These are phyloP conservation scores for Chaetorhynchus papuensis DNA, from an alignment of 2,113 vertebrate genomes.

Conservation along the genomic window DNA sequence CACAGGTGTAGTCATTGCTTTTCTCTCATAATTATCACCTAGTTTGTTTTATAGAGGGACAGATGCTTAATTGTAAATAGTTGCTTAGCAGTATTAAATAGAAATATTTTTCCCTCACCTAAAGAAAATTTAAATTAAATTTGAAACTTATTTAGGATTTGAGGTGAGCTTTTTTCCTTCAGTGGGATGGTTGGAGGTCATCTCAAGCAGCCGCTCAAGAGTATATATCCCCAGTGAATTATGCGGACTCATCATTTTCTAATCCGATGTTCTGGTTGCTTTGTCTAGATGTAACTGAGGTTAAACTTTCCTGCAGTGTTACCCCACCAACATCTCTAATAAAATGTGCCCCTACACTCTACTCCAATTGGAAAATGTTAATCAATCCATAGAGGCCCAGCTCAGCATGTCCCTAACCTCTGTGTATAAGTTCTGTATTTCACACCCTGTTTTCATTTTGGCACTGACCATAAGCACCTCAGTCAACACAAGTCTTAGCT, in stretches of 20 bases:
- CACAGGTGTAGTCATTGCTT: background rate
- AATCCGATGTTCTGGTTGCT: background rate
- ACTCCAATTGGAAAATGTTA: background rate
- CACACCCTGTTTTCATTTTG: background rate
- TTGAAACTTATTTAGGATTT: background rate
- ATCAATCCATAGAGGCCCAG: background rate
- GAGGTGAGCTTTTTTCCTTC: background rate
- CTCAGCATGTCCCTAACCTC: background rate
- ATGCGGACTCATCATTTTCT: background rate
- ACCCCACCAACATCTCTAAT: background rate
- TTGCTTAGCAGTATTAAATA: background rate
- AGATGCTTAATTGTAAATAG: background rate
- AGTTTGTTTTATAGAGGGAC: background rate
- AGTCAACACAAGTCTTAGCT: background rate
- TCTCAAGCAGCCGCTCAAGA: background rate
- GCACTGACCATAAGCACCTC: background rate
- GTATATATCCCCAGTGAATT: background rate
- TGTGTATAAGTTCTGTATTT: background rate
- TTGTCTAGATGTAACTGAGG: background rate
- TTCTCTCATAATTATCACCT: background rate
- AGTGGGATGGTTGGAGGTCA: background rate
- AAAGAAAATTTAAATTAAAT: background rate
- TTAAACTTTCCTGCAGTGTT: background rate
- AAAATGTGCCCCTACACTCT: background rate
- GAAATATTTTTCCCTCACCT: background rate